A percentile compares a stretch with the other conserved stretches of the same genome.
Evolutionary conservation across 2,888 invertebrate species (phyloP).

Genomic region (Pachydiplax longipennis): DNA sequence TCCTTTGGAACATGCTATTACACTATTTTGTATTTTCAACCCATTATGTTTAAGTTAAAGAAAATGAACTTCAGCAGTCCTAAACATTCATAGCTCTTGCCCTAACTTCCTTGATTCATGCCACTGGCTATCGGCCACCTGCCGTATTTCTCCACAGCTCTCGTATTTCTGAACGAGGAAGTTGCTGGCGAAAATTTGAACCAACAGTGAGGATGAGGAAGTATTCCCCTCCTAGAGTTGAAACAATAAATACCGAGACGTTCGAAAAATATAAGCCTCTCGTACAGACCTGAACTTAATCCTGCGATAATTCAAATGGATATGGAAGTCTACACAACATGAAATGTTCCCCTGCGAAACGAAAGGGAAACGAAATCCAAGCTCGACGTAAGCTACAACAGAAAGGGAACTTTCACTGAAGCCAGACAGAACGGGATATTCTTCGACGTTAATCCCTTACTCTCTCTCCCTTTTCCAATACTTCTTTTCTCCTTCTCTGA

Average conservation of each 20-base stretch:
- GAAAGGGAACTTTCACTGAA: not conserved
- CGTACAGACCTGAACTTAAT: not conserved
- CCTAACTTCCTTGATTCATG: too few relatives aligned
- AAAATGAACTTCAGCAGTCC: too few relatives aligned
- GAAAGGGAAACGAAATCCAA: not conserved
- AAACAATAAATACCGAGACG: not conserved
- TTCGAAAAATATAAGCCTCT: too few relatives aligned
- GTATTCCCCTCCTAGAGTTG: not conserved
- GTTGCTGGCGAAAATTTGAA: too few relatives aligned
- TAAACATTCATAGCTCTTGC: too few relatives aligned
- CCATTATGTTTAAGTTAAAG: too few relatives aligned
- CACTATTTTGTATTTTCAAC: too few relatives aligned
- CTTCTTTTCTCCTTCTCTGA: not conserved
- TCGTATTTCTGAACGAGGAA: too few relatives aligned
- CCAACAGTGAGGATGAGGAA: too few relatives aligned
- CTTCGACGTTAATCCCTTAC: not conserved
- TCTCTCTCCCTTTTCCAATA: not conserved
- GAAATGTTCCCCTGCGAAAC: not conserved
- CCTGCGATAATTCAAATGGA: not conserved
- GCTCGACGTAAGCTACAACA: not conserved
- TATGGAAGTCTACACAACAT: not conserved
- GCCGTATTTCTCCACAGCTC: too few relatives aligned
- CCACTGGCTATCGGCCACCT: too few relatives aligned
- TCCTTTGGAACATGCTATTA: too few relatives aligned
- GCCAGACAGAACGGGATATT: not conserved